Base-by-base conservation (phyloP, 1,140 invertebrate species). In the Penaeus vannamei region DNA sequence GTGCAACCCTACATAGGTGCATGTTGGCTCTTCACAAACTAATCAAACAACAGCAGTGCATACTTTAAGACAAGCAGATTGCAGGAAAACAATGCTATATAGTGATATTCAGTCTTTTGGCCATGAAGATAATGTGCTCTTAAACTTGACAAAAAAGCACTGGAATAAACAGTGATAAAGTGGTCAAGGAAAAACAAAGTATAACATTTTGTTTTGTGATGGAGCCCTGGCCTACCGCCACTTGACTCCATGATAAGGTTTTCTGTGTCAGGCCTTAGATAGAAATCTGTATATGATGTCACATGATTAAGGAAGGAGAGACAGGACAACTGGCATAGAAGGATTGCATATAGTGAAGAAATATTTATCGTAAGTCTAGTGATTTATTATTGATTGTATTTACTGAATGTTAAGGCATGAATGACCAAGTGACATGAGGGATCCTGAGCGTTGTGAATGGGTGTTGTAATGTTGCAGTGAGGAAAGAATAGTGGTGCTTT, bases 251-350 rank as follows among this genome's bases (percentile, higher is more conserved):
- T 53, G 53, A 36, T 82, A 62, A 66, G 60, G 42, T 66, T 77
- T 22, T 69, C 29, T 87, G 86, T 87, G 86, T 87, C 86, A 82
- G 86, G 86, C 86, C 86, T 87, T 87, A 87, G 86, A 82, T 79
- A 87, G 86, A 87, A 81, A 36, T 80, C 42, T 62, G 53, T 85
- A 72, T 59, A 82, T 53, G 79, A 59, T 81, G 79, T 23, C 53
- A 26, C 60, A 59, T 81, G 42, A 81, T n/a, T 81, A 59, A 32
- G 26, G 79, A 59, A 46, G 32, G n/a, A 59, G 79, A 79, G 79
- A 59, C 79, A 32, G 79, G n/a, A 81, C 46, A 59, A 59, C 79
- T 59, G 79, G n/a, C 46, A 53, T 46, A 59, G 79, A 53, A 81
- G 42, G 79, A 81, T 53, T 53, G 53, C 53, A 36, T 76, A 32